Base-by-base conservation (phyloP, 2,113 vertebrate species). In the Vulpes ferrilata region DNA sequence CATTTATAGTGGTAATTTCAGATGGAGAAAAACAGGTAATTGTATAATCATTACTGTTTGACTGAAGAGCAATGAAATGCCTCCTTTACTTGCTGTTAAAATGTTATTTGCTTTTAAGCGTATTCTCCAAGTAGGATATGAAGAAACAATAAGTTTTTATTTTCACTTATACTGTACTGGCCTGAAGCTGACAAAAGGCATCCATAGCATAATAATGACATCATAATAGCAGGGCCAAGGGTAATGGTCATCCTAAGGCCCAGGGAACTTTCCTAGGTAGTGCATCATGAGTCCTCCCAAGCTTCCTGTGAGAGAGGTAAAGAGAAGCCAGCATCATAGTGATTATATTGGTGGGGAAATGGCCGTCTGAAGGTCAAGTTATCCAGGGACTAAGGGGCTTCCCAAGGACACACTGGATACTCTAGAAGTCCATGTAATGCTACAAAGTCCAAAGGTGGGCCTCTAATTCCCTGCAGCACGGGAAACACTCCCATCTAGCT, bases 51-150 rank as follows among this genome's bases (percentile, higher is more conserved):
- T 67, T 89, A 51, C 17, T 93, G 32, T 78, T 90, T 71, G 32
- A 78, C 17, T 62, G 16, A 25, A 59, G 3, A 65, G 60, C 0
- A 95, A 5, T 20, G 32, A 97, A 95, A 95, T 51, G 43, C 2
- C 85, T 89, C 10, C 15, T 57, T 20, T 93, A 30, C 65, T 97
- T 97, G 93, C 38, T 79, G 7, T 51, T 89, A 69, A 90, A 38
- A 86, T 90, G 90, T 2, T 60, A 38, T 80, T 81, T 96, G 48
- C 27, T 97, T 78, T 95, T 69, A 62, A 79, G n/a, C 32, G 90
- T 83, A 93, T 78, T 86, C 60, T 85, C 38, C 43, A 94, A 30
- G 19, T 71, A 59, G 7, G 25, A 85, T 19, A 92, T 80, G 25
- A 64, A 80, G 69, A 94, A 89, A 89, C 13, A 94, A 0, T 17